A percentile compares a stretch with the other conserved stretches of the same genome.
Conservation (phyloP, 2,797 vertebrate species). For the Falco biarmicus region DNA sequence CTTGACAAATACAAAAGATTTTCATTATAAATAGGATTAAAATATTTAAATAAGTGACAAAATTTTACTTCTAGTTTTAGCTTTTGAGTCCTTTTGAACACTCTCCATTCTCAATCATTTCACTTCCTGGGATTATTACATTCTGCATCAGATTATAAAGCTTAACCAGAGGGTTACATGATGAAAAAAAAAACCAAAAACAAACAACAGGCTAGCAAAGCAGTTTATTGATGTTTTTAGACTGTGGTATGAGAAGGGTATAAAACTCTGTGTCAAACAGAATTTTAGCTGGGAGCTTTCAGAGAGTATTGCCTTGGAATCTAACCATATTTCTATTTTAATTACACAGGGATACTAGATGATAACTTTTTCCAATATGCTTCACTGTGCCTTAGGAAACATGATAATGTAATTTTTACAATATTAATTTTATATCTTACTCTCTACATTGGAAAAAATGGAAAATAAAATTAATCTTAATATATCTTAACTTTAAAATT, state of each 20-base stretch:
- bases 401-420: not conserved
- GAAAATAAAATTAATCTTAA: not conserved
- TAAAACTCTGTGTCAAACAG: conserved; percentile 20
- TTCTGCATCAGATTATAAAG: conserved; percentile 60
- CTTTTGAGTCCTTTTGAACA: conserved; percentile 1
- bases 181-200: not conserved
- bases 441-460: not conserved
- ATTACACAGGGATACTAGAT: not conserved
- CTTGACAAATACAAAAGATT: not conserved
- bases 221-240: conserved; percentile 61
- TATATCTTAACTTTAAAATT: not conserved
- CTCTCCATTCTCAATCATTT: conserved; percentile 26
- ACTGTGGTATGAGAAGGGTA: not conserved
- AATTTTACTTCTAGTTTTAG: conserved; percentile 17
- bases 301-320: not conserved
- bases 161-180: conserved; percentile 44
- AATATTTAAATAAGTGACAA: not conserved
- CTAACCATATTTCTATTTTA: conserved; percentile 25
- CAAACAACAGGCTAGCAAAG: conserved; percentile 28
- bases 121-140: conserved; percentile 47
- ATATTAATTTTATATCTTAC: not conserved
- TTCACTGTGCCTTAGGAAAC: not conserved
- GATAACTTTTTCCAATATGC: not conserved
- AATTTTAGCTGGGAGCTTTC: not conserved
- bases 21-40: not conserved